Percentiles rank a stretch among this genome's conserved stretches.
Conservation (phyloP, 2,113 vertebrate genomes). For the Puntigrus tetrazona region DNA sequence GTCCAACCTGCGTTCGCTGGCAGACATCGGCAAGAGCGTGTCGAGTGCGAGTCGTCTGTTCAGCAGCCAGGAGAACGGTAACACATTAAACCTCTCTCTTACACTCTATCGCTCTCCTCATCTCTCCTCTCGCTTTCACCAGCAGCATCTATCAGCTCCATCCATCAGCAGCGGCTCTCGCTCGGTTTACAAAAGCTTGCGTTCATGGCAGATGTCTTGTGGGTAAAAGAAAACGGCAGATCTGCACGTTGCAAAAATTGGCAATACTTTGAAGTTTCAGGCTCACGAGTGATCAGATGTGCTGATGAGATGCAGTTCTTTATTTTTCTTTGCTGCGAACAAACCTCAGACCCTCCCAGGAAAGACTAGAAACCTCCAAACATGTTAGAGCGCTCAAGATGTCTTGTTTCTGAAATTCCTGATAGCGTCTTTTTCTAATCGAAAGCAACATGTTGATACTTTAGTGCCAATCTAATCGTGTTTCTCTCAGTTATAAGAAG, state of each 20-base stretch:
- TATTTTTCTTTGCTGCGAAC: background rate
- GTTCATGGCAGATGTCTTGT: background rate
- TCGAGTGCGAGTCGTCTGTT: constrained; percentile 98
- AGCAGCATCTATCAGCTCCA: background rate
- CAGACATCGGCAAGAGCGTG: constrained; percentile 97
- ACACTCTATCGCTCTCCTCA: background rate
- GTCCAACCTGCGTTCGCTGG: constrained; percentile 95
- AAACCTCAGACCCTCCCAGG: background rate
- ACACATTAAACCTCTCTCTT: background rate
- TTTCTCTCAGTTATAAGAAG: background rate
- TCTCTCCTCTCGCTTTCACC: constrained; percentile 2
- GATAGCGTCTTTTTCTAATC: background rate
- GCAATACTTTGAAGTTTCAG: background rate
- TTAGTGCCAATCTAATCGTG: background rate
- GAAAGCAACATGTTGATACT: background rate
- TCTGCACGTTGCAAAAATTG: background rate
- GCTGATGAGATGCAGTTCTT: constrained; percentile 1
- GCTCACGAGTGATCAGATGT: background rate
- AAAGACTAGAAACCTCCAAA: background rate
- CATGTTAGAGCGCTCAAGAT: background rate
- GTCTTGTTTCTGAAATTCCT: background rate
- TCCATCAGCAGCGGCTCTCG: constrained; percentile 6
- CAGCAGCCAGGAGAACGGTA: constrained; percentile 92
- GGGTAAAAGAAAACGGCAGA: background rate
- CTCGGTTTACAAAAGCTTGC: background rate